These are phyloP conservation scores for Masnerella sp. DNA, from an alignment of 2,888 invertebrate species.

Conservation along the genomic window DNA sequence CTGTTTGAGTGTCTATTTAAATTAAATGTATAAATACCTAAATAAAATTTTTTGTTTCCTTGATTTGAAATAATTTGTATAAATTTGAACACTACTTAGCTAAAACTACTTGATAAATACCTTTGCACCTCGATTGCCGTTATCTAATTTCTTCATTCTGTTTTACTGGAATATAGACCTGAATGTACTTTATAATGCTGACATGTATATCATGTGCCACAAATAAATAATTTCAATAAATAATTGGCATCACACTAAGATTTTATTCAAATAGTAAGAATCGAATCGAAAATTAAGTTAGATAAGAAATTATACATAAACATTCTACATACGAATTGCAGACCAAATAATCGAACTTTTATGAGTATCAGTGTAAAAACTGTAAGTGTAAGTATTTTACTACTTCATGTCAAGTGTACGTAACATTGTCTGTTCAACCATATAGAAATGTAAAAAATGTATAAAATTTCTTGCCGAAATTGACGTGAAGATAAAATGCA, in stretches of 20 bases:
- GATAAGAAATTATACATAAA: neutral
- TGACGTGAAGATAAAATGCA: neutral
- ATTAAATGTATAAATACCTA: too few relatives aligned
- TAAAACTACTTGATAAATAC: slow-evolving; percentile 31
- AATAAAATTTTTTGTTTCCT: too few relatives aligned
- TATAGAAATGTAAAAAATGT: neutral
- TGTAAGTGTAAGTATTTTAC: slow-evolving; percentile 43
- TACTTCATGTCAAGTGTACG: slow-evolving; percentile 65
- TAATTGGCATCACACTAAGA: too few relatives aligned
- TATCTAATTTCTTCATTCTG: slow-evolving; percentile 30
- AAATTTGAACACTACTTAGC: too few relatives aligned
- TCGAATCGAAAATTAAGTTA: too few relatives aligned
- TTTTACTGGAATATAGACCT: slow-evolving; percentile 27
- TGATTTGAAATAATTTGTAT: too few relatives aligned
- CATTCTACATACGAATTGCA: slow-evolving; percentile 45
- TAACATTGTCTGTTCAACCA: slow-evolving; percentile 68
- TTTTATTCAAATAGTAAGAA: too few relatives aligned
- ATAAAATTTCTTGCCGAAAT: slow-evolving; percentile 14
- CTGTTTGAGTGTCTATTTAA: too few relatives aligned
- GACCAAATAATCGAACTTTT: slow-evolving; percentile 44
- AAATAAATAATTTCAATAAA: too few relatives aligned
- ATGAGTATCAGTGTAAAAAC: slow-evolving; percentile 31
- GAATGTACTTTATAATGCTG: too few relatives aligned
- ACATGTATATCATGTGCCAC: too few relatives aligned
- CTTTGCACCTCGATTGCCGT: slow-evolving; percentile 11